A percentile compares a stretch with the other conserved stretches of the same genome.
Conservation (phyloP, 2,113 vertebrate genomes). For the Oryzias celebensis region DNA sequence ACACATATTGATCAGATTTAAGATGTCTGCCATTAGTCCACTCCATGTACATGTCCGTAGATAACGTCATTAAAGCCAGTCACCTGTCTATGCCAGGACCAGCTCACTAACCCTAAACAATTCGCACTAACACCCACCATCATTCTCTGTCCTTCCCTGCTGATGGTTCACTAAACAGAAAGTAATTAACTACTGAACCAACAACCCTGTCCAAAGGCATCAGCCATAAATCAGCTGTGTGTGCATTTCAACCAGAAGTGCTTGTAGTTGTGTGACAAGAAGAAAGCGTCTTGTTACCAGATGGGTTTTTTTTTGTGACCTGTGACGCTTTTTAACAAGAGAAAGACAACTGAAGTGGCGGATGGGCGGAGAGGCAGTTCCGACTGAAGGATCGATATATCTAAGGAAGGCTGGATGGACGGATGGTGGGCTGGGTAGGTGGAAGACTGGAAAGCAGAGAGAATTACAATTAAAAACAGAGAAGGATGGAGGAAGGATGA, state of each 20-base stretch:
- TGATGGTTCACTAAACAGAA: conserved; percentile 62
- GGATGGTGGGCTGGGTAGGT: conserved; percentile 35
- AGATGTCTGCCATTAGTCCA: conserved; percentile 3
- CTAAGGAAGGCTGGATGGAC: conserved; percentile 43
- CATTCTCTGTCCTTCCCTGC: conserved; percentile 33
- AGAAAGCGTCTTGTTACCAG: conserved; percentile 30
- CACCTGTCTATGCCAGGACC: conserved; percentile 12
- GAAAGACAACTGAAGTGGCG: conserved; percentile 25
- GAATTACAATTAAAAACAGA: conserved; percentile 1
- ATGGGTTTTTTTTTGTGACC: conserved; percentile 37
- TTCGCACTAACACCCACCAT: conserved; percentile 18
- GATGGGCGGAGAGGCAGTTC: conserved; percentile 10
- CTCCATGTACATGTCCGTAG: conserved; percentile 8
- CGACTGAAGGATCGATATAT: conserved; percentile 51
- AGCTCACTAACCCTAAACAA: conserved; percentile 18
- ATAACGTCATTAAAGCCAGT: conserved; percentile 31
- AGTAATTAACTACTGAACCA: conserved; percentile 59
- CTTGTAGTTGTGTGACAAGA: conserved; percentile 22
- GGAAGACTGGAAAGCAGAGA: conserved; percentile 8
- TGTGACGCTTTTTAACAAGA: conserved; percentile 46
- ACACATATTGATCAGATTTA: not conserved
- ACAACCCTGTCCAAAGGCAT: conserved; percentile 43
- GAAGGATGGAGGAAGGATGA: conserved; percentile 22
- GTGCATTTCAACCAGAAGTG: conserved; percentile 27
- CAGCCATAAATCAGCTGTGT: conserved; percentile 56